Evolutionary conservation across 2,797 vertebrate species (phyloP).

Genomic region (Syndactyla subalaris): DNA sequence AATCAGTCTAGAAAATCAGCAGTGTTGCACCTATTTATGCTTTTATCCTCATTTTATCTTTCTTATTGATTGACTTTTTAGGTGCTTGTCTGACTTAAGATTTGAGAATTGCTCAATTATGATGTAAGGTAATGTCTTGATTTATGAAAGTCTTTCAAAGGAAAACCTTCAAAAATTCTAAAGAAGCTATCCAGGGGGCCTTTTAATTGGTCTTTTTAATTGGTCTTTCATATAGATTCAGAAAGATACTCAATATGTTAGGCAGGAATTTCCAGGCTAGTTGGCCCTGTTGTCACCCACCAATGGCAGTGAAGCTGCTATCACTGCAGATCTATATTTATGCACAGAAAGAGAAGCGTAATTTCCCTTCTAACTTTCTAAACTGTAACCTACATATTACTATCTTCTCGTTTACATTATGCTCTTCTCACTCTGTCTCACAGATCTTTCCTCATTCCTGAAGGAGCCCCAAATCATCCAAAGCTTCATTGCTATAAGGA

Average conservation of each 20-base stretch:
- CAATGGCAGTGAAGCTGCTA: background rate
- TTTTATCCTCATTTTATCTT: slow-evolving; percentile 42
- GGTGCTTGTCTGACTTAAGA: background rate
- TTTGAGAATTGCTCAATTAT: background rate
- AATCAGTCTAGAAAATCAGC: slow-evolving; percentile 37
- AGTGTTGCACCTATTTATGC: slow-evolving; percentile 19
- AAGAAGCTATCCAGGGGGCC: background rate
- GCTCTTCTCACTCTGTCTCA: background rate
- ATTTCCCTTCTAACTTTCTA: background rate
- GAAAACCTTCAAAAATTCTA: background rate
- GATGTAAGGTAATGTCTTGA: background rate
- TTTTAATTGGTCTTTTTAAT: background rate
- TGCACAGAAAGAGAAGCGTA: background rate
- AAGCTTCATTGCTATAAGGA: background rate
- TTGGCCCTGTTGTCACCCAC: background rate
- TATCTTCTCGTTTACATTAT: background rate
- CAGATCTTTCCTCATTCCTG: background rate
- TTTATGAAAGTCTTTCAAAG: background rate
- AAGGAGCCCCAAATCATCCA: background rate
- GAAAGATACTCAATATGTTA: background rate
- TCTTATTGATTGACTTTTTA: background rate
- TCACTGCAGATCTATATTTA: background rate
- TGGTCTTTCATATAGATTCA: background rate
- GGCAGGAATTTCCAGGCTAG: background rate
- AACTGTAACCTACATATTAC: background rate